Conservation (phyloP, 2,888 invertebrate species). For the Polylopha cassiicola region DNA sequence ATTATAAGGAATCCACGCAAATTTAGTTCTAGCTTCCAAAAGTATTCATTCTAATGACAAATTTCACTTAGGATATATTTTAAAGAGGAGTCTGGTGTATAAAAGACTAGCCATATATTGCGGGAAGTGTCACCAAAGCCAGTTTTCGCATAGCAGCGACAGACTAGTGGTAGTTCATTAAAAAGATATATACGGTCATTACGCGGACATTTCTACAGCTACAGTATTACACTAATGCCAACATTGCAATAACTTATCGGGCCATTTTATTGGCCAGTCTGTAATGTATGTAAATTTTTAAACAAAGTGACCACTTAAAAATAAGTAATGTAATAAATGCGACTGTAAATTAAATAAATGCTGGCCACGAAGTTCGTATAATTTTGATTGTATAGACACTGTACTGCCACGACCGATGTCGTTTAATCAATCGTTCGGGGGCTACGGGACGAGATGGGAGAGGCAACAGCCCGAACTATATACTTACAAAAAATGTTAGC, state of each 20-base stretch:
- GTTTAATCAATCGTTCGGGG: no score
- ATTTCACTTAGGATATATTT: slow-evolving; percentile 49
- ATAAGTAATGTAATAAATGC: background rate
- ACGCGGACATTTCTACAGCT: slow-evolving; percentile 49
- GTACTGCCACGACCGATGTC: no score
- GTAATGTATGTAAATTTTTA: slow-evolving; percentile 1
- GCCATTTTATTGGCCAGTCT: slow-evolving; percentile 29
- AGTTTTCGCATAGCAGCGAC: slow-evolving; percentile 55
- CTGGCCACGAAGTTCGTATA: no score
- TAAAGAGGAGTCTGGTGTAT: slow-evolving; percentile 42
- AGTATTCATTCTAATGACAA: slow-evolving; percentile 42
- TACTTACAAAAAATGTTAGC: no score
- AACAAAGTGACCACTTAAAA: background rate
- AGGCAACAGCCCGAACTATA: no score
- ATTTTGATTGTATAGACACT: no score
- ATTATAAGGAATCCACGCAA: background rate
- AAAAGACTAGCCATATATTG: slow-evolving; percentile 55
- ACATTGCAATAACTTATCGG: slow-evolving; percentile 40
- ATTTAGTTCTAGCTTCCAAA: slow-evolving; percentile 28
- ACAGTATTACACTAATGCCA: slow-evolving; percentile 48
- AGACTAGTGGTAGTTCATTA: slow-evolving; percentile 62
- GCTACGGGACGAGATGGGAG: no score
- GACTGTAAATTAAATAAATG: no score
- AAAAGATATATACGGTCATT: slow-evolving; percentile 71
- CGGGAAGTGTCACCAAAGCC: slow-evolving; percentile 42